Evolutionary conservation across 35 echinoderm and acorn worm species (phyloP).

Genomic region (Heliocidaris tuberculata): DNA sequence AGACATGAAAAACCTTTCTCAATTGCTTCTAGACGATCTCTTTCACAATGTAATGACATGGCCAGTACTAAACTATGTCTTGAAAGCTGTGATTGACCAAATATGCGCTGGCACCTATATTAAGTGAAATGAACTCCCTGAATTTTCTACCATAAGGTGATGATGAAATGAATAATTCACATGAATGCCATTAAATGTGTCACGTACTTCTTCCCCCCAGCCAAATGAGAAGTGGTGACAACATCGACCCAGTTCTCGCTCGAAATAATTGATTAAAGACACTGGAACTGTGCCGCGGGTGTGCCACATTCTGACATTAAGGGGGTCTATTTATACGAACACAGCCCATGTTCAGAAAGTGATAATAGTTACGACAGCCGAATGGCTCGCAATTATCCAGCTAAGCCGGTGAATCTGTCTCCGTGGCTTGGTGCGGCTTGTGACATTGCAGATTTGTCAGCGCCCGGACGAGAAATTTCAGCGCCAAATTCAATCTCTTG

Average conservation of each 20-base stretch:
- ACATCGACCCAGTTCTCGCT: not conserved
- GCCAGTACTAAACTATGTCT: no score
- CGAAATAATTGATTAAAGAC: not conserved
- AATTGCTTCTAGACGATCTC: no score
- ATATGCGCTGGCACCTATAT: not conserved
- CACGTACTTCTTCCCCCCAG: not conserved
- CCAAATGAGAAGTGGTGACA: not conserved
- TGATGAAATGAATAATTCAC: not conserved
- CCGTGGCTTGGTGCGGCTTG: not conserved
- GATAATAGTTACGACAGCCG: not conserved
- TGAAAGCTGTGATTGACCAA: not conserved
- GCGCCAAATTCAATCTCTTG: not conserved
- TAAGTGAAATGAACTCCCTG: not conserved
- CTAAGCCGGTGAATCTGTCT: not conserved
- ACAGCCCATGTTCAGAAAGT: not conserved
- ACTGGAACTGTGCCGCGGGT: not conserved
- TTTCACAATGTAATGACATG: no score
- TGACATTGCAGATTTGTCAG: not conserved
- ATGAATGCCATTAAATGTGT: not conserved
- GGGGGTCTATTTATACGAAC: not conserved
- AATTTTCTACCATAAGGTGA: not conserved
- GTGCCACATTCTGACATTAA: not conserved
- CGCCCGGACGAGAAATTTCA: not conserved
- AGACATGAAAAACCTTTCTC: no score
- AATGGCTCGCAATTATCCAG: not conserved